Evolutionary conservation across 2,797 vertebrate species (phyloP), one percentile per base, ranked within the genome.

Genomic region (Anguilla pacifica): DNA sequence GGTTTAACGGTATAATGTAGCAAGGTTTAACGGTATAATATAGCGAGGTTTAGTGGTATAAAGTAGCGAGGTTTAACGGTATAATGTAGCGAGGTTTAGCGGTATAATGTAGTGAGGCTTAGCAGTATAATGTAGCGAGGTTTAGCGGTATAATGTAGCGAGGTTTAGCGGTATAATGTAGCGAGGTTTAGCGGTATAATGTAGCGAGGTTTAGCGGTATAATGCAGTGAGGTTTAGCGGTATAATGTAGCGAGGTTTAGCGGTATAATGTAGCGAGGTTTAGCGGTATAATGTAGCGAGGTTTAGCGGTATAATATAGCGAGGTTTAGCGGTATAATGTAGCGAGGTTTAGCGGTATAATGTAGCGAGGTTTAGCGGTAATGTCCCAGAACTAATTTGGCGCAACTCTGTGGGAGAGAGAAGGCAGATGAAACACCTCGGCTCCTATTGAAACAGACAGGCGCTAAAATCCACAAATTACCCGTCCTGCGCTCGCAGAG

Each of bases 361-460:
- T 81, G 86, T 49, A 79, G 55, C 28, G 81, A 85, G 49, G 87
- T 86, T 87, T 57, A 57, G 15, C 55, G 1, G 84, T 87, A 89
- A 87, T 88, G 87, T 90, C 90, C 86, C 86, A 83, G 88, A 89
- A 91, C 87, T 84, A 89, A 89, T 90, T 88, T 61, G 81, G 83
- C 86, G 49, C 49, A 86, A 77, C 82, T 87, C 84, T 90, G 90
- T n/a, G 57, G 89, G 57, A 72, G 84, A 49, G 72, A n/a, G 64
- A 90, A 81, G 43, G n/a, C 43, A 25, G 77, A 90, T 87, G 84
- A 84, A 84, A 9, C 53, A 17, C 15, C 57, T 3, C 7, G 3
- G n/a, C 83, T 84, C 25, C 19, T 81, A 81, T 81, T 81, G 43
- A 81, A 81, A 81, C 77, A 46, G 77, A 81, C 77, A 81, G 43